A percentile compares a stretch with the other conserved stretches of the same genome.
These are phyloP conservation scores for Sipha flava DNA, from an alignment of 1,140 invertebrate species.

Conservation along the genomic window DNA sequence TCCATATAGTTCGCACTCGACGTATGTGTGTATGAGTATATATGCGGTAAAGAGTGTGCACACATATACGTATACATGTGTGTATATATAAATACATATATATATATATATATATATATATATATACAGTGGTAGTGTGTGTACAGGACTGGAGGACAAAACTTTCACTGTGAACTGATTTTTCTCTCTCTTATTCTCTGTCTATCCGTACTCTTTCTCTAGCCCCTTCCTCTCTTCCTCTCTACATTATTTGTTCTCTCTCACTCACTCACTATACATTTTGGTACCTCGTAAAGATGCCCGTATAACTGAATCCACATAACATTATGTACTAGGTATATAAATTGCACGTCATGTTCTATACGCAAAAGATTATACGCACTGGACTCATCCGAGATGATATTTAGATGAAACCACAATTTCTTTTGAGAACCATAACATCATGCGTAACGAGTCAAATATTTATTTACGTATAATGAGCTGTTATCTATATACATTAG, in stretches of 20 bases:
- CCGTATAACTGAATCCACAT: neutral
- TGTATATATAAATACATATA: neutral
- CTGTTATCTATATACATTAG: neutral
- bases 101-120: neutral
- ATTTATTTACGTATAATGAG: neutral
- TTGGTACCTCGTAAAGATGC: neutral
- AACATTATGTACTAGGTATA: neutral
- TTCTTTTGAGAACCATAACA: neutral
- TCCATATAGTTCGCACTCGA: conserved; percentile 25
- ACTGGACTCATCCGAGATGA: neutral
- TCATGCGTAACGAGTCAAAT: neutral
- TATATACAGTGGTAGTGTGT: too few species aligned
- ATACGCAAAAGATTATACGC: neutral
- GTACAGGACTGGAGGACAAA: conserved; percentile 6
- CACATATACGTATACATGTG: neutral
- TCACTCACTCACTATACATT: neutral
- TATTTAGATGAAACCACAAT: neutral
- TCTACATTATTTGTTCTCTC: too few species aligned
- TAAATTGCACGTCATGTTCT: neutral
- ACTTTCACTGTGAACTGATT: conserved; percentile 31
- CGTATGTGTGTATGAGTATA: neutral
- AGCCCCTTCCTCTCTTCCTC: neutral
- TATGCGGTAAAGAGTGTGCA: neutral
- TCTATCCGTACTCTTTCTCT: too few species aligned
- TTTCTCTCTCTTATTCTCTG: neutral